Evolutionary conservation across 2,888 invertebrate species (phyloP), one percentile per base, ranked within the genome.

Genomic region (Diaperis boleti): DNA sequence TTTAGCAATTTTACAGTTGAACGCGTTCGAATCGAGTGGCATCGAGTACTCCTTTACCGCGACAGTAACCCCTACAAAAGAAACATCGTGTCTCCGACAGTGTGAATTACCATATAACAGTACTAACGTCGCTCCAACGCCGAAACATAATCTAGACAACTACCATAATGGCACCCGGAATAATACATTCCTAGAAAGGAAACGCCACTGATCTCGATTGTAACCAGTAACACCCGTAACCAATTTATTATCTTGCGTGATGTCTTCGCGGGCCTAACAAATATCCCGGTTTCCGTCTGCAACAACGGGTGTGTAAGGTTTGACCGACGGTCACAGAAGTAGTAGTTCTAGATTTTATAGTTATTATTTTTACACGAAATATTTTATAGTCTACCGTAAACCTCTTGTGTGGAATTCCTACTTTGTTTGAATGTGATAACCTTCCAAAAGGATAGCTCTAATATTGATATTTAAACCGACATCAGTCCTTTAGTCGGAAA

Each of bases 31-130:
- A 3, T 3, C n/a, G 10, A 31, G 6, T 42, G 17, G 18, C 44
- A 20, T 47, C 15, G 14, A 10, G 26, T 47, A 31, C 47, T 26
- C 29, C 47, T n/a, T 31, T 31, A 29, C 18, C 7, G 15, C 47
- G 47, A 31, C 47, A 31, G 10, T 31, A 13, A 42, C 3, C 42
- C 14, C 14, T 18, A 20, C 18, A 42, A 42, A 20, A 18, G 42
- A 1, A 42, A 18, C 42, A 10, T 8, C 42, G n/a, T 14, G 10
- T 42, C 5, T 39, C 39, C 22, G 8, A 42, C 22, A 42, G 20
- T 42, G 42, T 7, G 8, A 20, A 42, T 42, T 42, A 42, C 20
- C 42, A 42, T 42, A 42, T 42, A 42, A 42, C 42, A 42, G 42
- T 42, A 42, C n/a, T 42, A 26, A 26, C 33, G 33, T 5, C 33